A percentile compares a stretch with the other conserved stretches of the same genome.
Conservation (phyloP, 2,888 invertebrate species). For the Sinotaia quadrata region DNA sequence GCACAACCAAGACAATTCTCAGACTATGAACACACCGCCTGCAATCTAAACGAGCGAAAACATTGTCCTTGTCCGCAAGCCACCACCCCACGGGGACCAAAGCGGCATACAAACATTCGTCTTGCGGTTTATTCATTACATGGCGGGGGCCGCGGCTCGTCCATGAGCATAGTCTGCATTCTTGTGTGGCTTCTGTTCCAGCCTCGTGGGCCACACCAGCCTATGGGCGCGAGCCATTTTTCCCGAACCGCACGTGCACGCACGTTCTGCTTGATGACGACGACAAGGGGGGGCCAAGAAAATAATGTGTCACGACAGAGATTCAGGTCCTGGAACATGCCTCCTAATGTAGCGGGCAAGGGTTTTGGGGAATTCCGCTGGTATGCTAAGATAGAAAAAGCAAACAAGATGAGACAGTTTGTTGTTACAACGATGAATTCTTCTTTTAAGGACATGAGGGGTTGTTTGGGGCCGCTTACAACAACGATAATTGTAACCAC, state of each 20-base stretch:
- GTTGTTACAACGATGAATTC: not conserved
- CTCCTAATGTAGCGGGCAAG: constrained; percentile 24
- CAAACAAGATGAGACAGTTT: constrained; percentile 25
- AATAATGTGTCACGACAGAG: constrained; percentile 7
- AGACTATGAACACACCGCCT: no score
- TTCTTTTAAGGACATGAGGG: no score
- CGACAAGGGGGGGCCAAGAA: constrained; percentile 8
- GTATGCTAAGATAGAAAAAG: constrained; percentile 29
- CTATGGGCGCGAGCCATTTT: constrained; percentile 13
- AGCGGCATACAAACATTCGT: constrained; percentile 10
- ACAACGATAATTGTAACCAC: constrained; percentile 24
- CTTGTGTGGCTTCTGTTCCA: constrained; percentile 1
- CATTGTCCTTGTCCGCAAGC: not conserved
- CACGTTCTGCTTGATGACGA: constrained; percentile 18
- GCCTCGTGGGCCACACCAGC: constrained; percentile 8
- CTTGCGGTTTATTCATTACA: constrained; percentile 20
- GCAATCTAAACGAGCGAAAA: not conserved
- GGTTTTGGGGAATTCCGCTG: not conserved
- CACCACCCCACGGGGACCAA: not conserved
- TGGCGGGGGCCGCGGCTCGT: constrained; percentile 6
- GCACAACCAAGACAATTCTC: no score
- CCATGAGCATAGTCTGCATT: constrained; percentile 16
- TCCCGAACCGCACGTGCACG: constrained; percentile 19
- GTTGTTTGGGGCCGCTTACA: not conserved
- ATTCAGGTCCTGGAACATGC: not conserved